Evolutionary conservation across 2,888 invertebrate genomes (phyloP).

Genomic region (Drosophila colorata): DNA sequence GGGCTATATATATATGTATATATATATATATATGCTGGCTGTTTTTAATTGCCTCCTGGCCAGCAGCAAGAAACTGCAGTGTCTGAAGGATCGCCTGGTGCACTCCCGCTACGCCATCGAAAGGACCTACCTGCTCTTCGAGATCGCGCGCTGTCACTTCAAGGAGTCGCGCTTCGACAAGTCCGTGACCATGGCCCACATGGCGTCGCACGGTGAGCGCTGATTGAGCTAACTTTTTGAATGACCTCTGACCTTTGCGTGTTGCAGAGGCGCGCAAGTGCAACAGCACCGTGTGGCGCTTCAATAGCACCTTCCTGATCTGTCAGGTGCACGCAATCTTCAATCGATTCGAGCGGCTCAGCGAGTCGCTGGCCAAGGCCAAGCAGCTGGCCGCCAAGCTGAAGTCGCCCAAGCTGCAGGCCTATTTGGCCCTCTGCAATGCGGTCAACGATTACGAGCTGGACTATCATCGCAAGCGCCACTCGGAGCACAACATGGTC

Average conservation of each 20-base stretch:
- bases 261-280: slow-evolving; percentile 69
- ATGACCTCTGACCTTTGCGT: too few species aligned
- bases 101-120: slow-evolving; percentile 78
- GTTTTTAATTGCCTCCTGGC: rapidly evolving
- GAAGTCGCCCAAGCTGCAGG: slow-evolving; percentile 46
- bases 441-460: slow-evolving; percentile 67
- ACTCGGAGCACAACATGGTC: neutral
- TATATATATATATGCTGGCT: too few species aligned
- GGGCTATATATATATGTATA: too few species aligned
- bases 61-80: slow-evolving; percentile 66
- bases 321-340: slow-evolving; percentile 78
- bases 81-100: slow-evolving; percentile 68
- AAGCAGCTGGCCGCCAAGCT: slow-evolving; percentile 53
- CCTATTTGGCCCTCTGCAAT: slow-evolving; percentile 66
- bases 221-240: too few species aligned
- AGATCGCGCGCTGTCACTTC: slow-evolving; percentile 74
- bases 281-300: slow-evolving; percentile 75
- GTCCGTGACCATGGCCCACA: slow-evolving; percentile 65
- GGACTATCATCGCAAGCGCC: slow-evolving; percentile 3
- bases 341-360: slow-evolving; percentile 71
- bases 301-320: slow-evolving; percentile 71
- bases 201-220: slow-evolving; percentile 63
- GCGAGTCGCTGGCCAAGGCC: slow-evolving; percentile 69
- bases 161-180: slow-evolving; percentile 70
- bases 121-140: slow-evolving; percentile 72